phyloP scores from a whole-genome alignment of 2,888 invertebrate genomes.

The Blastobasis adustella region DNA sequence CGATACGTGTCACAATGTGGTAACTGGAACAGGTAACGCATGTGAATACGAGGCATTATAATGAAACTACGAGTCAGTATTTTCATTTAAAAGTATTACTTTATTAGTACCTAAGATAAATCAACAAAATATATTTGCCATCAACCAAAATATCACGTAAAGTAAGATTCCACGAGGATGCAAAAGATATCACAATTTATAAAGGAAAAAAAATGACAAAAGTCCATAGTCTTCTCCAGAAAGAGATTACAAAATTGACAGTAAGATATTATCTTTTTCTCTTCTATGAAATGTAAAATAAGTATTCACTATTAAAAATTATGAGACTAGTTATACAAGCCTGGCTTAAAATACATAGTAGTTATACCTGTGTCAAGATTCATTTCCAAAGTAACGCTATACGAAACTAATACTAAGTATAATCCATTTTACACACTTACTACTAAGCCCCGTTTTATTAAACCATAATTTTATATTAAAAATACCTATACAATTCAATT shows the following conservation, averaged over 20 bases:
- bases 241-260: slow-evolving; percentile 20
- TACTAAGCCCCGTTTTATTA: too few relatives aligned
- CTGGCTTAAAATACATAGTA: slow-evolving; percentile 8
- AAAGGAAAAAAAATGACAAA: slow-evolving; percentile 42
- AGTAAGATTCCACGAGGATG: slow-evolving; percentile 33
- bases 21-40: too few relatives aligned
- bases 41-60: background rate
- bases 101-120: slow-evolving; percentile 52
- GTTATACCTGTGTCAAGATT: slow-evolving; percentile 4
- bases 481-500: too few relatives aligned
- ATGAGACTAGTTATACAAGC: slow-evolving; percentile 13
- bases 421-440: too few relatives aligned
- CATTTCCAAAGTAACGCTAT: background rate
- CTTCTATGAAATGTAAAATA: slow-evolving; percentile 6
- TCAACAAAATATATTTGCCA: slow-evolving; percentile 58
- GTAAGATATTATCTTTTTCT: slow-evolving; percentile 2
- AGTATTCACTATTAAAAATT: background rate
- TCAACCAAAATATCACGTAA: slow-evolving; percentile 65
- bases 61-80: background rate
- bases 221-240: background rate
- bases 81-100: slow-evolving; percentile 40
- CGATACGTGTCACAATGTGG: too few relatives aligned
- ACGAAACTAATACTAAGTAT: too few relatives aligned
- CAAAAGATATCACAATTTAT: slow-evolving; percentile 56
- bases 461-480: too few relatives aligned